phyloP scores from a whole-genome alignment of 2,888 invertebrate species.

The Heliconius hortense region DNA sequence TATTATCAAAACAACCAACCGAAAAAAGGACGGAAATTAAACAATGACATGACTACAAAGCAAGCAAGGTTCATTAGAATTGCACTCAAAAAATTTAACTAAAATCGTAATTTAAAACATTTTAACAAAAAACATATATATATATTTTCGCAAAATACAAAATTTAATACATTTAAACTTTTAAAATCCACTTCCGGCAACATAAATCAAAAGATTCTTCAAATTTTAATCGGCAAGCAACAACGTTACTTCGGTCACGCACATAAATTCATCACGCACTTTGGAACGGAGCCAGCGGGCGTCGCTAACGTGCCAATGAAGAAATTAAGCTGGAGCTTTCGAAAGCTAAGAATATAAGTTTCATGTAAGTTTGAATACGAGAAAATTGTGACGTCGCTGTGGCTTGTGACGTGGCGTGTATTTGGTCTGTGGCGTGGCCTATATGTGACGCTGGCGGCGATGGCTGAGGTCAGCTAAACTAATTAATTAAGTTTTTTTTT shows the following conservation, averaged over 20 bases:
- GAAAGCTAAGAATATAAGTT: constrained; percentile 16
- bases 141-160: not conserved
- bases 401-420: not conserved
- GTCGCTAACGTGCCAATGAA: constrained; percentile 50
- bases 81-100: not conserved
- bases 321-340: constrained; percentile 42
- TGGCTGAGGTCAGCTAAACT: too few species aligned
- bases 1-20: too few species aligned
- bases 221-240: constrained; percentile 41
- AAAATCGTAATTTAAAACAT: not conserved
- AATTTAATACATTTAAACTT: constrained; percentile 1
- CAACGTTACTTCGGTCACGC: constrained; percentile 47
- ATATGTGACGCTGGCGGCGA: too few species aligned
- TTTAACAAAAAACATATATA: not conserved
- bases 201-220: constrained; percentile 34
- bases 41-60: too few species aligned
- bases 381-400: not conserved
- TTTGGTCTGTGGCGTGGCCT: not conserved
- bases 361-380: not conserved
- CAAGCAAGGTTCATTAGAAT: too few species aligned
- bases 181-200: constrained; percentile 28
- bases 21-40: too few species aligned
- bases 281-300: constrained; percentile 60
- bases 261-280: constrained; percentile 69
- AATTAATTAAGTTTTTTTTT: too few species aligned